A percentile compares a stretch with the other conserved stretches of the same genome.
Evolutionary conservation across 2,888 invertebrate species (phyloP).

Genomic region (Leucoma salicis): DNA sequence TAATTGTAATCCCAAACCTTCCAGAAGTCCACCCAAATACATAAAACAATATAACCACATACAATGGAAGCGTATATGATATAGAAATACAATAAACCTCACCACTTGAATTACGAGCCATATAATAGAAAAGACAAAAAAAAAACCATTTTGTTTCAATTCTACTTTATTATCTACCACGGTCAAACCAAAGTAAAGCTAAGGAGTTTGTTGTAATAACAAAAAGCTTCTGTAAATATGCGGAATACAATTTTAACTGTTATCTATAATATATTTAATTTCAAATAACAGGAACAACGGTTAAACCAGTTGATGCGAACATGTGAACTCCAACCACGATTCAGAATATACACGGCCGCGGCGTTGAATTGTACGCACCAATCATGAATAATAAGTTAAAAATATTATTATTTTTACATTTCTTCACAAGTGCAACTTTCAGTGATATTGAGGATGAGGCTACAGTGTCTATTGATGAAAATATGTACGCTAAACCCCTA

Average conservation of each 20-base stretch:
- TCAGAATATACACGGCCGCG: conserved; percentile 33
- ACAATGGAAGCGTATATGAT: too few relatives aligned
- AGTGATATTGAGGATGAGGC: conserved; percentile 32
- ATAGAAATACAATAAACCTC: too few relatives aligned
- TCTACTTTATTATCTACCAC: too few relatives aligned
- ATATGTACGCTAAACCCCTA: conserved; percentile 45
- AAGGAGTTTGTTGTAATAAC: background rate
- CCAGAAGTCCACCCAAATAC: too few relatives aligned
- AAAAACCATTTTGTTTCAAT: too few relatives aligned
- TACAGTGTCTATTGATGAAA: conserved; percentile 34
- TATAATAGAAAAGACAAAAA: too few relatives aligned
- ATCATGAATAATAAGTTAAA: conserved; percentile 20
- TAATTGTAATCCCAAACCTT: too few relatives aligned
- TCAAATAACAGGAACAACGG: conserved; percentile 11
- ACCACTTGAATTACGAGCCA: too few relatives aligned
- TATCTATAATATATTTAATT: too few relatives aligned
- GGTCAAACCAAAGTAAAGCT: too few relatives aligned
- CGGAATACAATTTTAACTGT: background rate
- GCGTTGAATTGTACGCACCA: conserved; percentile 15
- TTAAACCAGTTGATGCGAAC: conserved; percentile 32
- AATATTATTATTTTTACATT: conserved; percentile 16
- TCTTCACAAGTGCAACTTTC: conserved; percentile 18
- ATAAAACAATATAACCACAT: too few relatives aligned
- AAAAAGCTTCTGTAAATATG: background rate
- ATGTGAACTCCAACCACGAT: conserved; percentile 14